phyloP scores from a whole-genome alignment of 92 coral and sea anemone genomes.

The Paragorgia papillata region DNA sequence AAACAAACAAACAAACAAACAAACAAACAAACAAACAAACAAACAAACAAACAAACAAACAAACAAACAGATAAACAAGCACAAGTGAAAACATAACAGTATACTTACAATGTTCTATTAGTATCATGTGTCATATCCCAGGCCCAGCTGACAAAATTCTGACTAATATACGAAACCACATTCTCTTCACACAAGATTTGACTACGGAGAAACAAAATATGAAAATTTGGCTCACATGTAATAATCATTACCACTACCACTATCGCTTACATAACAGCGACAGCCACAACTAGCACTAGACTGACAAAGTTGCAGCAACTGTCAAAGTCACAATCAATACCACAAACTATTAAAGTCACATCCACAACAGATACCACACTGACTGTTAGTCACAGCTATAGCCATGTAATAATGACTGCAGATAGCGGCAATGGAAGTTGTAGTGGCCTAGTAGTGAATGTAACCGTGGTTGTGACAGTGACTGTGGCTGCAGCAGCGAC shows the following conservation, averaged over 20 bases:
- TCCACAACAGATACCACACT: too few species aligned
- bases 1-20: too few species aligned
- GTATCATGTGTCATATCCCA: conserved; percentile 98
- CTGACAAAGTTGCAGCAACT: too few species aligned
- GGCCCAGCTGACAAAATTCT: conserved; percentile 91
- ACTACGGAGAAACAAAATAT: conserved; percentile 48
- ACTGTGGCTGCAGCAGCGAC: too few species aligned
- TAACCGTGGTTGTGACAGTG: too few species aligned
- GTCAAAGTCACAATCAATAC: too few species aligned
- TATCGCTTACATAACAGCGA: not conserved
- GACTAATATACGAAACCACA: conserved; percentile 81
- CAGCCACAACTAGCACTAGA: not conserved
- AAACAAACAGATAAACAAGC: not conserved
- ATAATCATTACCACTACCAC: not conserved
- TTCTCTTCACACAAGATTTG: conserved; percentile 85
- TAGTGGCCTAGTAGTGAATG: too few species aligned
- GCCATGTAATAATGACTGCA: too few species aligned
- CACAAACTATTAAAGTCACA: too few species aligned
- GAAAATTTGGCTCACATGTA: not conserved
- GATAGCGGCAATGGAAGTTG: too few species aligned
- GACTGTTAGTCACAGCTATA: too few species aligned
- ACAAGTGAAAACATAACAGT: not conserved
- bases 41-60: not conserved
- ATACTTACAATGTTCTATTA: conserved; percentile 82
- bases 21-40: too few species aligned